These are phyloP conservation scores for Strix occidentalis DNA, from an alignment of 2,797 vertebrate genomes.

Conservation along the genomic window DNA sequence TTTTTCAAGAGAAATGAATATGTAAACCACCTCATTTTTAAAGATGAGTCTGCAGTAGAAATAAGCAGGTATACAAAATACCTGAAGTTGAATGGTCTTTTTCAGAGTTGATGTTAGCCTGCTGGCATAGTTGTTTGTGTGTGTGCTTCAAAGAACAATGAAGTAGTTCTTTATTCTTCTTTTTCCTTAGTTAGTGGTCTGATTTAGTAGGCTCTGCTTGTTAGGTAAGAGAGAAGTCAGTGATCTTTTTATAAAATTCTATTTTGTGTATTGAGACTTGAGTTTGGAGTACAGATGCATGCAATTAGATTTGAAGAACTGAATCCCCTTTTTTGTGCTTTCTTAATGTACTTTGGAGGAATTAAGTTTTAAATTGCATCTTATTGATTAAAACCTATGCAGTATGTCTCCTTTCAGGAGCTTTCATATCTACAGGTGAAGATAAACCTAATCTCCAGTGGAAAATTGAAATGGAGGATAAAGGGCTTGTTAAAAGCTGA, in stretches of 20 bases:
- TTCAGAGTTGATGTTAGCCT: not conserved
- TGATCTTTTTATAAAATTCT: not conserved
- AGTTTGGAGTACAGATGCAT: not conserved
- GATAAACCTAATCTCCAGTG: not conserved
- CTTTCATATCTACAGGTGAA: not conserved
- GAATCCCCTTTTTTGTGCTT: not conserved
- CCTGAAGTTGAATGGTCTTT: not conserved
- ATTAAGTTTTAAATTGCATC: conserved; percentile 9
- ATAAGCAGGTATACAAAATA: not conserved
- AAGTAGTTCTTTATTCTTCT: not conserved
- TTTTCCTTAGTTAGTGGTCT: not conserved
- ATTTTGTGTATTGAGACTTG: conserved; percentile 12
- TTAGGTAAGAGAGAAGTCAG: not conserved
- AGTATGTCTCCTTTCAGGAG: not conserved
- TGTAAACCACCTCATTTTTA: not conserved
- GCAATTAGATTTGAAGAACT: not conserved
- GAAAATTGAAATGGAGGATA: not conserved
- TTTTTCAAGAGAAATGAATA: not conserved
- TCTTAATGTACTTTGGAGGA: not conserved
- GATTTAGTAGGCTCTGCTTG: not conserved
- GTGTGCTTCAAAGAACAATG: not conserved
- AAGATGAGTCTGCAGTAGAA: not conserved
- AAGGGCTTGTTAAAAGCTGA: not conserved
- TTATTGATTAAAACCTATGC: not conserved
- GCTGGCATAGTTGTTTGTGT: not conserved